Conservation (phyloP, 2,888 invertebrate genomes). For the Didymodactylos carnosus region DNA sequence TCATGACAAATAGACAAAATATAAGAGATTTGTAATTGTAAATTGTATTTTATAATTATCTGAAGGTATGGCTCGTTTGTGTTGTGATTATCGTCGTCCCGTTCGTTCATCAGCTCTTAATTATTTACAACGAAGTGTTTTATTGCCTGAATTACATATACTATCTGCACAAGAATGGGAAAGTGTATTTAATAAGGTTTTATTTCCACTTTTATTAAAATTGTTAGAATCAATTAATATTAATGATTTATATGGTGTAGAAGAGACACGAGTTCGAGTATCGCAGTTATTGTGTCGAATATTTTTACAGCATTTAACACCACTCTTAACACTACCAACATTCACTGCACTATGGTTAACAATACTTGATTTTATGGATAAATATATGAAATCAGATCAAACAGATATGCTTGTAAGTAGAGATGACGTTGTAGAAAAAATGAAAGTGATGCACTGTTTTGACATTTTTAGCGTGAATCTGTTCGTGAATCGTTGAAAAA, state of each 20-base stretch:
- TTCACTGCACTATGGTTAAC: slow-evolving; percentile 77
- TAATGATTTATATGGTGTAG: slow-evolving; percentile 41
- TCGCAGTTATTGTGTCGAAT: slow-evolving; percentile 76
- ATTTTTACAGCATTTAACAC: slow-evolving; percentile 76
- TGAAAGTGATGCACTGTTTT: no score
- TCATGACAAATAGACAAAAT: no score
- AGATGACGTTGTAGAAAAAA: no score
- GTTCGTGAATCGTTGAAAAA: slow-evolving; percentile 92
- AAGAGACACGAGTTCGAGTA: slow-evolving; percentile 67
- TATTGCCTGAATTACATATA: slow-evolving; percentile 72
- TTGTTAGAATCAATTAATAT: slow-evolving; percentile 43
- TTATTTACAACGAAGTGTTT: slow-evolving; percentile 71
- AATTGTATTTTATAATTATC: neutral
- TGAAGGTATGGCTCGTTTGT: slow-evolving; percentile 62
- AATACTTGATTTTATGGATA: slow-evolving; percentile 71
- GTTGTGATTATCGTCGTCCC: slow-evolving; percentile 69
- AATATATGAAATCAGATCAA: slow-evolving; percentile 65
- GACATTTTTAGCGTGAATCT: slow-evolving; percentile 52
- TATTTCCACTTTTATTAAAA: slow-evolving; percentile 72
- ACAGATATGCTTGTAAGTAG: slow-evolving; percentile 46
- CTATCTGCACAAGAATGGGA: slow-evolving; percentile 77
- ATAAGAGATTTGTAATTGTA: neutral
- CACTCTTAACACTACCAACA: slow-evolving; percentile 55
- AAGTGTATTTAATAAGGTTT: slow-evolving; percentile 70
- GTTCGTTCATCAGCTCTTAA: slow-evolving; percentile 75